Evolutionary conservation across 2,113 vertebrate species (phyloP).

Genomic region (Plecotus auritus): DNA sequence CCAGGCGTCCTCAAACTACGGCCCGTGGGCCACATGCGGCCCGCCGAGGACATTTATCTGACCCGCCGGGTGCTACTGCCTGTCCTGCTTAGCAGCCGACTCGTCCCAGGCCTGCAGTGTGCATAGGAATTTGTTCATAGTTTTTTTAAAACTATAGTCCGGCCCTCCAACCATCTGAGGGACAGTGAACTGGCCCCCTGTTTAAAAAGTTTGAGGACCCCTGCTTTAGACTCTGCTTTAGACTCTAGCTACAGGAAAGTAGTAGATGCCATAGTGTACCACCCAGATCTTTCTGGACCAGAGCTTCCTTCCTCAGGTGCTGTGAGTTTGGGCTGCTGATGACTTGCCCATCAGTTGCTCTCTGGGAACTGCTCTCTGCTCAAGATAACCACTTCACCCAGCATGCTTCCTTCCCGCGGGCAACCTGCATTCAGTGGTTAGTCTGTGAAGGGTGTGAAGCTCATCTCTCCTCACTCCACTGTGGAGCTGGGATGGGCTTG

Average conservation of each 20-base stretch:
- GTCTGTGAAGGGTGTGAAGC: neutral
- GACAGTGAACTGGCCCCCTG: too few relatives aligned
- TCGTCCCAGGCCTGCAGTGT: too few relatives aligned
- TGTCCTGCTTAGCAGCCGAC: too few relatives aligned
- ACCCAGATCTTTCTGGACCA: neutral
- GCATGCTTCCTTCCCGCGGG: neutral
- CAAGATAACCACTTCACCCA: neutral
- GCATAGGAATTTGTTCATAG: too few relatives aligned
- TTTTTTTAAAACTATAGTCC: too few relatives aligned
- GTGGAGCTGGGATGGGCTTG: neutral
- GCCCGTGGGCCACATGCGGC: too few relatives aligned
- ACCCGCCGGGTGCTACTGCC: too few relatives aligned
- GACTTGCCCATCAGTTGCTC: neutral
- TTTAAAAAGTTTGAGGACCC: too few relatives aligned
- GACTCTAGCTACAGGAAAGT: neutral
- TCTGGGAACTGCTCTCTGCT: neutral
- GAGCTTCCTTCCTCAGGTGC: neutral
- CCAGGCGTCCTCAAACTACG: too few relatives aligned
- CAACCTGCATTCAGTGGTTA: accelerated
- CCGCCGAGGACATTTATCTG: too few relatives aligned
- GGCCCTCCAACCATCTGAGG: too few relatives aligned
- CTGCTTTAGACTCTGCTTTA: neutral
- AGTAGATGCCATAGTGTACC: too few relatives aligned
- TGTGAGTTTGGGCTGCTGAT: neutral
- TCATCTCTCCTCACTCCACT: neutral